phyloP scores from a whole-genome alignment of 2,113 vertebrate genomes.

The Scopus umbretta region DNA sequence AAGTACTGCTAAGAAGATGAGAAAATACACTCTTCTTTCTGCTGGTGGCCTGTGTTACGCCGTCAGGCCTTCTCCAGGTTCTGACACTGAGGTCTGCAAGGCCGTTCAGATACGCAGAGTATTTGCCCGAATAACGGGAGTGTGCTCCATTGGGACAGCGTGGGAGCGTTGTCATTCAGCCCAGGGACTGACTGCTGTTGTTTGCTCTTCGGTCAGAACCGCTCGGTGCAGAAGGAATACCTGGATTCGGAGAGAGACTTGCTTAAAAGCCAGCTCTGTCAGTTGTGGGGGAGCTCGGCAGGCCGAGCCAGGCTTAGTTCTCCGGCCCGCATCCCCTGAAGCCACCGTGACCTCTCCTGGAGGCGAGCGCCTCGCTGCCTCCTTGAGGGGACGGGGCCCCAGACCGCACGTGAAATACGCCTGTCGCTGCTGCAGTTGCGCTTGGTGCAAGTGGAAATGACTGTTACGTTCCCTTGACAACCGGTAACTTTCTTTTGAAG shows the following conservation, averaged over 20 bases:
- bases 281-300: accelerated
- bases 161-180: accelerated
- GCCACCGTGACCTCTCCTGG: accelerated
- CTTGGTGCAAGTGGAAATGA: not conserved
- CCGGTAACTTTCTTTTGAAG: not conserved
- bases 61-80: not conserved
- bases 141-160: accelerated
- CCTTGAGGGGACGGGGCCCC: not conserved
- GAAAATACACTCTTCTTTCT: not conserved
- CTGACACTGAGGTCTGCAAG: no score
- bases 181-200: no score
- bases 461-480: not conserved
- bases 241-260: not conserved
- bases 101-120: accelerated
- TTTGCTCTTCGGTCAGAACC: not conserved
- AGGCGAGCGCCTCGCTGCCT: not conserved
- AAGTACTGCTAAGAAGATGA: not conserved
- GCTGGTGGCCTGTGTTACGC: not conserved
- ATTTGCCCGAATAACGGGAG: accelerated
- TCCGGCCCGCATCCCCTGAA: no score
- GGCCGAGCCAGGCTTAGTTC: not conserved
- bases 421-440: not conserved
- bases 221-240: accelerated
- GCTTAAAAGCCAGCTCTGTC: not conserved
- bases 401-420: not conserved